Evolutionary conservation across 2,797 vertebrate genomes (phyloP).

Genomic region (Malacoctenus gilli): DNA sequence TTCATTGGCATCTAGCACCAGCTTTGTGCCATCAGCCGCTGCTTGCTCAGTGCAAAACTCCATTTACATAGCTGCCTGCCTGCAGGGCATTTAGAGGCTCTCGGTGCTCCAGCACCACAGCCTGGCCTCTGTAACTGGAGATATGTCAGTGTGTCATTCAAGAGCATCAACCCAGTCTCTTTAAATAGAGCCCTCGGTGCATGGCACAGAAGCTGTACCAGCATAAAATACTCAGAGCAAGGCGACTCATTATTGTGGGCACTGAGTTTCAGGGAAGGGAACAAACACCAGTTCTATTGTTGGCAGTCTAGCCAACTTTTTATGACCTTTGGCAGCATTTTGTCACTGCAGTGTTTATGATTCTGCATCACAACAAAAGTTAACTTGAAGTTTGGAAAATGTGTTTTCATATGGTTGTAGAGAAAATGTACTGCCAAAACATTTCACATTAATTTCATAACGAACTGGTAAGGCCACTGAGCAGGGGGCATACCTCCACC

Average conservation of each 20-base stretch:
- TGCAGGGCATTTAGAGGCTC: slow-evolving; percentile 32
- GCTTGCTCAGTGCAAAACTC: slow-evolving; percentile 52
- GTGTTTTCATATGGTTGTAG: too few species aligned
- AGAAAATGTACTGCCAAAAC: too few species aligned
- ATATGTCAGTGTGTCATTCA: slow-evolving; percentile 75
- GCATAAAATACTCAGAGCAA: slow-evolving; percentile 50
- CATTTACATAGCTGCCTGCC: slow-evolving; percentile 53
- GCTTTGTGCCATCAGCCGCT: slow-evolving; percentile 13
- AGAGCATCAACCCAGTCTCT: slow-evolving; percentile 61
- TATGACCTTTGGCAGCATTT: too few species aligned
- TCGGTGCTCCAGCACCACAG: slow-evolving; percentile 31
- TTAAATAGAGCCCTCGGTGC: slow-evolving; percentile 68
- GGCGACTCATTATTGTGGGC: slow-evolving; percentile 20
- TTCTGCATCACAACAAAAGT: too few species aligned
- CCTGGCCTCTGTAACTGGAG: slow-evolving; percentile 74
- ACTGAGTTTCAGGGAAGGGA: slow-evolving; percentile 6
- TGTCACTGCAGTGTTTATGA: too few species aligned
- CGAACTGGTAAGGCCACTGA: too few species aligned
- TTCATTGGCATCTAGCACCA: slow-evolving; percentile 9
- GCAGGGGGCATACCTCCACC: too few species aligned
- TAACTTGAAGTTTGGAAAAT: too few species aligned
- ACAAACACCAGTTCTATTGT: slow-evolving; percentile 9
- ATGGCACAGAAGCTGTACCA: slow-evolving; percentile 53
- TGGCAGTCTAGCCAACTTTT: too few species aligned
- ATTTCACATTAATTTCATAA: too few species aligned